Conservation (phyloP, 2,113 vertebrate genomes). For the Mixornis gularis region DNA sequence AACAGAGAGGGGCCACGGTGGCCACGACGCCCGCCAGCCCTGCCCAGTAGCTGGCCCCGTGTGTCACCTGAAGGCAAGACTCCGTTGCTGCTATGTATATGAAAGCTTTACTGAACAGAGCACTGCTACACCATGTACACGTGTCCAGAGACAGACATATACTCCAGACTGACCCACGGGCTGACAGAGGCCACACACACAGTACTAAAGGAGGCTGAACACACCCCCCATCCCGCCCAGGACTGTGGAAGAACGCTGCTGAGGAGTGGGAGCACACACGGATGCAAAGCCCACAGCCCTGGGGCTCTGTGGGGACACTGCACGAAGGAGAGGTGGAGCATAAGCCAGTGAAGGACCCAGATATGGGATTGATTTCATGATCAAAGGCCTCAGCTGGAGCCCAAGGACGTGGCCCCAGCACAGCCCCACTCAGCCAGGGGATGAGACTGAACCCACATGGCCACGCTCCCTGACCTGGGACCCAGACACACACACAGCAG, state of each 20-base stretch:
- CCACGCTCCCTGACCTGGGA: neutral
- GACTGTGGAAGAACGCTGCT: neutral
- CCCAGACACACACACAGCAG: neutral
- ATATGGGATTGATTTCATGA: neutral
- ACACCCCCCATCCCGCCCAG: neutral
- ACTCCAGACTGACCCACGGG: neutral
- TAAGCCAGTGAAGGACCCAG: neutral
- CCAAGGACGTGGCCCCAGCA: neutral
- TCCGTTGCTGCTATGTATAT: constrained; percentile 64
- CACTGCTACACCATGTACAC: constrained; percentile 20
- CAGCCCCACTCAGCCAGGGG: neutral
- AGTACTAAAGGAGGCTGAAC: neutral
- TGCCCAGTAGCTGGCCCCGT: constrained; percentile 69
- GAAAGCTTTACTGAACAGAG: constrained; percentile 65
- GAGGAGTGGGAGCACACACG: neutral
- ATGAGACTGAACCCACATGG: neutral
- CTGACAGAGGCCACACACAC: neutral
- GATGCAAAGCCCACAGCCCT: neutral
- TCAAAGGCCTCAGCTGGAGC: neutral
- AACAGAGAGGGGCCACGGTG: constrained; percentile 68
- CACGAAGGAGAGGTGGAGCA: neutral
- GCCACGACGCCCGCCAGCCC: constrained; percentile 68
- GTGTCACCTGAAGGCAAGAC: constrained; percentile 8
- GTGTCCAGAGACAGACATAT: neutral
- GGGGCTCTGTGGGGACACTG: neutral